Evolutionary conservation across 2,888 invertebrate genomes (phyloP).

Genomic region (Drosophila limbata): DNA sequence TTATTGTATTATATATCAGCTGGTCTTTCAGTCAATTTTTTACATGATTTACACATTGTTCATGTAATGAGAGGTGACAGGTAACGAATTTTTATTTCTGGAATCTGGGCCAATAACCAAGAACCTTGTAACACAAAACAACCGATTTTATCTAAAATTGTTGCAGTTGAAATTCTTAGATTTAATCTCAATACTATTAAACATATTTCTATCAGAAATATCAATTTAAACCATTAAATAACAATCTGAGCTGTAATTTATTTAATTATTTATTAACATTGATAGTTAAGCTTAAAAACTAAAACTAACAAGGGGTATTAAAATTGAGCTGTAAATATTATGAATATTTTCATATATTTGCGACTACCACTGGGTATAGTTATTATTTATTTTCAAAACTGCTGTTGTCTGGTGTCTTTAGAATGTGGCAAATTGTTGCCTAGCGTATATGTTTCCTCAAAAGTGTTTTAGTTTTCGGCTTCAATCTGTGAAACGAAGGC

Average conservation of each 20-base stretch:
- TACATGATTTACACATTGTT: background rate
- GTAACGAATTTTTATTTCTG: background rate
- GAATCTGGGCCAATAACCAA: background rate
- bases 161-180: background rate
- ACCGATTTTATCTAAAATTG: background rate
- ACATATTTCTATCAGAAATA: background rate
- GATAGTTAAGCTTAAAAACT: too few relatives aligned
- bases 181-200: background rate
- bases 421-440: conserved; percentile 3
- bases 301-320: too few relatives aligned
- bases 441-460: background rate
- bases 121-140: too few relatives aligned
- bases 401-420: conserved; percentile 7
- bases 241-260: background rate
- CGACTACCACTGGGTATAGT: background rate
- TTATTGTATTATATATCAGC: conserved; percentile 1
- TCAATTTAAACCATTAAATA: background rate
- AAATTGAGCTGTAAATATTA: background rate
- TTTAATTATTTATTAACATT: too few relatives aligned
- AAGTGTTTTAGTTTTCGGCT: background rate
- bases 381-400: background rate
- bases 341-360: background rate
- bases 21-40: background rate
- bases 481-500: conserved; percentile 29
- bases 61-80: background rate